A percentile compares a stretch with the other conserved stretches of the same genome.
phyloP scores from a whole-genome alignment of 2,888 invertebrate genomes.

The Deilephila porcellus region DNA sequence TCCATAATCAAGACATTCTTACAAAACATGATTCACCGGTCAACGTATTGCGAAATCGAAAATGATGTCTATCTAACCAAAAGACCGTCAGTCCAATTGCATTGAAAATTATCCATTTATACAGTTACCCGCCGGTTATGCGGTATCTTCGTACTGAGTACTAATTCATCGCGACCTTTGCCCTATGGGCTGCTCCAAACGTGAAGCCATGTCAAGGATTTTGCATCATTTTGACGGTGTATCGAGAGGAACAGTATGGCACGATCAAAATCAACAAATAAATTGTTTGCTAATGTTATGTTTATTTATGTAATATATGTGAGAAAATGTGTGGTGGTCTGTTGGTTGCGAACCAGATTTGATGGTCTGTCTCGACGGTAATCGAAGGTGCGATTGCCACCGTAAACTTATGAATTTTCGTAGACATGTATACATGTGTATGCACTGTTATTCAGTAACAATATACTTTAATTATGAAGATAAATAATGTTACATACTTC shows the following conservation, averaged over 20 bases:
- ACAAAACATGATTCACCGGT: slow-evolving; percentile 33
- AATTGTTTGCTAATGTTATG: background rate
- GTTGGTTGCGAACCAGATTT: too few species aligned
- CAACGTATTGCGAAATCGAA: slow-evolving; percentile 23
- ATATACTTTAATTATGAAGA: too few species aligned
- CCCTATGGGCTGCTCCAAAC: slow-evolving; percentile 37
- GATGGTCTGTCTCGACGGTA: too few species aligned
- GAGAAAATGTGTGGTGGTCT: background rate
- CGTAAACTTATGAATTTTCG: too few species aligned
- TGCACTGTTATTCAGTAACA: too few species aligned
- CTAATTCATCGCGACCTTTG: slow-evolving; percentile 44
- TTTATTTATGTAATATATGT: background rate
- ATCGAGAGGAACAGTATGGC: slow-evolving; percentile 1
- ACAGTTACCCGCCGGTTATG: slow-evolving; percentile 36
- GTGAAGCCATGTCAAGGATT: slow-evolving; percentile 47
- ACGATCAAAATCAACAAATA: background rate
- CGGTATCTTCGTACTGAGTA: slow-evolving; percentile 32
- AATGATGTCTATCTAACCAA: slow-evolving; percentile 24
- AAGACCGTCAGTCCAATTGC: slow-evolving; percentile 37
- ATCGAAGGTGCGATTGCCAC: too few species aligned
- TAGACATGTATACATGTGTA: too few species aligned
- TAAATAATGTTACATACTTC: too few species aligned
- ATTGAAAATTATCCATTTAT: slow-evolving; percentile 38
- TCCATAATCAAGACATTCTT: background rate
- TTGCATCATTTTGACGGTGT: slow-evolving; percentile 24